A percentile compares a stretch with the other conserved stretches of the same genome.
These are phyloP conservation scores for Hydractinia symbiolongicarpus DNA, from an alignment of 30 jellyfish, hydroid and myxozoan genomes.

Conservation along the genomic window DNA sequence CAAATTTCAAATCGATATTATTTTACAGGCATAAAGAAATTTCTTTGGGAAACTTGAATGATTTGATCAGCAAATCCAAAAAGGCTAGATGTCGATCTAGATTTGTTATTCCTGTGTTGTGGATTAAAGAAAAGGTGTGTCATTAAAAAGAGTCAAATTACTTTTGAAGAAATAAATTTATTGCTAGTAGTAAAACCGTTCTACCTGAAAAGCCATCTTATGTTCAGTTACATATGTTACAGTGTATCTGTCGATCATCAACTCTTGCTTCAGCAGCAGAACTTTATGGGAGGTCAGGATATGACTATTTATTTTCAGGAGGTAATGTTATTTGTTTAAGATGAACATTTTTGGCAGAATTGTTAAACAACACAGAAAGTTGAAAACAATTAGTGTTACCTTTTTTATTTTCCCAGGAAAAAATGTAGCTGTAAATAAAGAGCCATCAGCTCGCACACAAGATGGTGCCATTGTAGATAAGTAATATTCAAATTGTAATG, in stretches of 20 bases:
- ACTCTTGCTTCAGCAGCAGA: conserved; percentile 38
- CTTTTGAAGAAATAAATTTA: background rate
- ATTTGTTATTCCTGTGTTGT: conserved; percentile 11
- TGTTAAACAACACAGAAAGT: background rate
- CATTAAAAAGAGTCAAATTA: too few relatives aligned
- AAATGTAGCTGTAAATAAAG: background rate
- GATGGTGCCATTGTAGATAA: too few relatives aligned
- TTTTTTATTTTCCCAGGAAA: background rate
- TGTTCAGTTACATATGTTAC: background rate
- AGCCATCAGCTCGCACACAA: too few relatives aligned
- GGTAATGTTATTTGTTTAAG: background rate
- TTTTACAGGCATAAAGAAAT: too few relatives aligned
- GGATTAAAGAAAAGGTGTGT: background rate
- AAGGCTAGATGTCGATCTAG: conserved; percentile 22
- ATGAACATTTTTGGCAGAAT: background rate
- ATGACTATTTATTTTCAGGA: conserved; percentile 36
- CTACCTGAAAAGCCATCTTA: background rate
- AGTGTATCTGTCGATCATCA: conserved; percentile 43
- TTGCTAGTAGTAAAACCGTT: background rate
- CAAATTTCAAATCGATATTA: too few relatives aligned
- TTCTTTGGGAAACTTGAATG: background rate
- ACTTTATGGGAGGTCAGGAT: conserved; percentile 44
- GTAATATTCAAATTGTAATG: too few relatives aligned
- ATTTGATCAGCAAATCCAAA: background rate
- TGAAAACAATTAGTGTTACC: background rate